Base-by-base conservation (phyloP, 2,888 invertebrate genomes). In the Theodoxus fluviatilis region DNA sequence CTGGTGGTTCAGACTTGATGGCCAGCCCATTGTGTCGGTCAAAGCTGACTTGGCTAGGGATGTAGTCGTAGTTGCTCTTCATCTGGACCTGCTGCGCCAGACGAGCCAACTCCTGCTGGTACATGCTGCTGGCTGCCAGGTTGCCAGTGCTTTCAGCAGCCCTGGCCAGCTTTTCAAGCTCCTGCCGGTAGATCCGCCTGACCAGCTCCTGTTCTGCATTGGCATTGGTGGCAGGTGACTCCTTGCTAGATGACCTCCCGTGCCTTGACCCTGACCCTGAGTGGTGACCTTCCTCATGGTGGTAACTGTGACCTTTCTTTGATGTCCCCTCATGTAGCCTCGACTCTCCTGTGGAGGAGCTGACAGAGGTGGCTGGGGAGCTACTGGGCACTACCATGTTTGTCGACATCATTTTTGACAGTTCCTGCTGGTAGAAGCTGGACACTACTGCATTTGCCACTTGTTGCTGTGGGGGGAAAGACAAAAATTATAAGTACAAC, bases 81-180 rank as follows among this genome's bases (percentile, higher is more conserved):
- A 68, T 52, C 47, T 73, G 71, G 52, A n/a, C 35, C n/a, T 63
- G 68, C 40, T 63, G 49, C 40, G 63, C 95, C 77, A 97, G 89
- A 87, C 96, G 95, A 83, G 94, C 93, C 75, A 98, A 90, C 88
- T 98, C 97, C 75, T 96, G 92, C 86, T 95, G 95, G 89, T 96
- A 96, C 35, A 95, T 94, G 83, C 95, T 95, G 71, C 83, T 81
- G 61, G 86, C 86, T 38, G 85, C 84, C 35, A 85, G 75, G 73
- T 86, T 86, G 33, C 86, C 86, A 25, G 82, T 83, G 70, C 79
- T 80, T 69, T 85, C 83, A 0, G 86, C 86, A 35, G 84, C 83
- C 47, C 80, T 94, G 92, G 96, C 95, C 69, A 98, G 91, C 86
- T 97, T 97, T 71, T 94, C 93, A 75, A 97, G 89, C 86, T 98